Conservation (phyloP, 2,797 vertebrate genomes). For the Lacerta agilis region DNA sequence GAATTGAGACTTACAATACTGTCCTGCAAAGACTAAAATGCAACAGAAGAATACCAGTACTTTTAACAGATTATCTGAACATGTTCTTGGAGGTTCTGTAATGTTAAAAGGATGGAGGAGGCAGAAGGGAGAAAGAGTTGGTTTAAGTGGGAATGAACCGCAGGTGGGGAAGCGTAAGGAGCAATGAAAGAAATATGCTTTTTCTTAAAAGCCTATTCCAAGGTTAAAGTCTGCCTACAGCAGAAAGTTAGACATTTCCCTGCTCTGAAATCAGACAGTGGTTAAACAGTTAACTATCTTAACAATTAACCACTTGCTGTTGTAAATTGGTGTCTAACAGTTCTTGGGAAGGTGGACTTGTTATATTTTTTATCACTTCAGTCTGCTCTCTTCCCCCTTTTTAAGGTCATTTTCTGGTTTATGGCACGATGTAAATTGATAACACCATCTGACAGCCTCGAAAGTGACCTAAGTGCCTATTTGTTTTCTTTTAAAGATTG, state of each 20-base stretch:
- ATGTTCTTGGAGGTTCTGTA: not conserved
- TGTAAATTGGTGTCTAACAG: conserved; percentile 51
- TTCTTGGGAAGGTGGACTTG: conserved; percentile 40
- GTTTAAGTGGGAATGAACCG: conserved; percentile 9
- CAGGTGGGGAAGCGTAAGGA: not conserved
- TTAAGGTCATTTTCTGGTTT: conserved; percentile 58
- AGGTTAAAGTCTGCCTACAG: conserved; percentile 50
- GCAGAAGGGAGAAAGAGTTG: conserved; percentile 7
- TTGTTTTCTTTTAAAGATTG: conserved; percentile 60
- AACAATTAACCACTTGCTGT: conserved; percentile 22
- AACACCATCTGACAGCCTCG: conserved; percentile 28
- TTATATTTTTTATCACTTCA: conserved; percentile 48
- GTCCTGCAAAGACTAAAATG: not conserved
- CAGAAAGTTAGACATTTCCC: conserved; percentile 52
- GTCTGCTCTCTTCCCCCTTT: conserved; percentile 28
- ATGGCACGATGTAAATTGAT: conserved; percentile 50
- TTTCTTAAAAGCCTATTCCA: conserved; percentile 29
- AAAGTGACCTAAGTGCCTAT: conserved; percentile 47
- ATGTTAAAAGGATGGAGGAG: conserved; percentile 8
- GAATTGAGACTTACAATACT: not conserved
- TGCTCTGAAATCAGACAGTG: conserved; percentile 47
- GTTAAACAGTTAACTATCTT: conserved; percentile 47
- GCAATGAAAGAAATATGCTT: conserved; percentile 28
- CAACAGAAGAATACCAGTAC: not conserved
- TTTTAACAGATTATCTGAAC: not conserved